Evolutionary conservation across 2,797 vertebrate genomes (phyloP).

Genomic region (Lepidocolaptes lacrymiger): DNA sequence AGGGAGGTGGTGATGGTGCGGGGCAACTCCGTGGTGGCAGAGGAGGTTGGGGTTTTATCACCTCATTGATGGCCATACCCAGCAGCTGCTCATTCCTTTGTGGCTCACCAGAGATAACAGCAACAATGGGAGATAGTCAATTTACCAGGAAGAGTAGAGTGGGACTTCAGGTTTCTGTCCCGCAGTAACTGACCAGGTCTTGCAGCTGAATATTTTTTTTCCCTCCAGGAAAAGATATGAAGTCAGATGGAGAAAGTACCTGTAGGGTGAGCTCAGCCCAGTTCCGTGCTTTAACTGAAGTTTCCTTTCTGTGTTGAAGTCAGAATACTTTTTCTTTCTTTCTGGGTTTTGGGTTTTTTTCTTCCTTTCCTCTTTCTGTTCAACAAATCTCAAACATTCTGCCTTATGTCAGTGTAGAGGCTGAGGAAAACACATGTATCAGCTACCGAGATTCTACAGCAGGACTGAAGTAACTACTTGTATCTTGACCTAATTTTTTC

Average conservation of each 20-base stretch:
- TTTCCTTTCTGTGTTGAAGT: not conserved
- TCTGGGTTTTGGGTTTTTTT: no score
- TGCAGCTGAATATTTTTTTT: not conserved
- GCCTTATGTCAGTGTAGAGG: not conserved
- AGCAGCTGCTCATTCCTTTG: not conserved
- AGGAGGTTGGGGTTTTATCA: not conserved
- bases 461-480: not conserved
- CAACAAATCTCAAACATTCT: not conserved
- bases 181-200: not conserved
- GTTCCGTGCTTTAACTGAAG: not conserved
- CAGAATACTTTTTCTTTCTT: not conserved
- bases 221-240: not conserved
- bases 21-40: not conserved
- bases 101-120: not conserved
- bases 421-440: not conserved
- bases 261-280: not conserved
- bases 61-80: not conserved
- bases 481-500: not conserved
- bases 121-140: not conserved
- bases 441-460: not conserved
- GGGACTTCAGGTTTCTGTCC: not conserved
- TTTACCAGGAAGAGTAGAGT: not conserved
- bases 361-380: not conserved
- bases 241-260: not conserved
- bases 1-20: not conserved